Conservation (phyloP, 2,888 invertebrate genomes). For the Chrysomela aeneicollis region DNA sequence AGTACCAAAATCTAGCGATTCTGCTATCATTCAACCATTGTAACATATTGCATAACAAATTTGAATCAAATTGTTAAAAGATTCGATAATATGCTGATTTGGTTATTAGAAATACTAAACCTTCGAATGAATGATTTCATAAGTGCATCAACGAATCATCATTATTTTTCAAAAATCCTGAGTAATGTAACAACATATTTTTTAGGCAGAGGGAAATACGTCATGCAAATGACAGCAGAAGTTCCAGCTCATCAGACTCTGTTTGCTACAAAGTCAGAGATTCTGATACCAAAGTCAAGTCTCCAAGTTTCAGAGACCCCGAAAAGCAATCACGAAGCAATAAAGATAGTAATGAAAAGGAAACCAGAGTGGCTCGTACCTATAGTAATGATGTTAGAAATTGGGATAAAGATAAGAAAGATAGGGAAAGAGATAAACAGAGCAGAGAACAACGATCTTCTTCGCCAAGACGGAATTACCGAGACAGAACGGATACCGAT, state of each 20-base stretch:
- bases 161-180: too few relatives aligned
- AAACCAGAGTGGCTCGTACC: not conserved
- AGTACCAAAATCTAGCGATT: too few relatives aligned
- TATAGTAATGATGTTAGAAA: conserved; percentile 29
- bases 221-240: conserved; percentile 68
- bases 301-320: conserved; percentile 33
- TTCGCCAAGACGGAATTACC: conserved; percentile 14
- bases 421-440: conserved; percentile 34
- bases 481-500: conserved; percentile 30
- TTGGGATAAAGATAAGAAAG: conserved; percentile 36
- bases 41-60: too few relatives aligned
- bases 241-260: conserved; percentile 62
- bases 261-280: conserved; percentile 51
- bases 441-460: conserved; percentile 31
- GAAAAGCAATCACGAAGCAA: conserved; percentile 13
- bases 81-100: too few relatives aligned
- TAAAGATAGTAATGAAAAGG: conserved; percentile 20
- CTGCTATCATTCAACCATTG: too few relatives aligned
- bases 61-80: too few relatives aligned
- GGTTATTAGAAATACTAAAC: too few relatives aligned
- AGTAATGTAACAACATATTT: too few relatives aligned
- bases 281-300: conserved; percentile 36
- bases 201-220: conserved; percentile 84
- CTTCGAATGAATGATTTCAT: too few relatives aligned
- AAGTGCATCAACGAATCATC: too few relatives aligned